Evolutionary conservation across 2,797 vertebrate species (phyloP).

Genomic region (Enteromius treurensis): DNA sequence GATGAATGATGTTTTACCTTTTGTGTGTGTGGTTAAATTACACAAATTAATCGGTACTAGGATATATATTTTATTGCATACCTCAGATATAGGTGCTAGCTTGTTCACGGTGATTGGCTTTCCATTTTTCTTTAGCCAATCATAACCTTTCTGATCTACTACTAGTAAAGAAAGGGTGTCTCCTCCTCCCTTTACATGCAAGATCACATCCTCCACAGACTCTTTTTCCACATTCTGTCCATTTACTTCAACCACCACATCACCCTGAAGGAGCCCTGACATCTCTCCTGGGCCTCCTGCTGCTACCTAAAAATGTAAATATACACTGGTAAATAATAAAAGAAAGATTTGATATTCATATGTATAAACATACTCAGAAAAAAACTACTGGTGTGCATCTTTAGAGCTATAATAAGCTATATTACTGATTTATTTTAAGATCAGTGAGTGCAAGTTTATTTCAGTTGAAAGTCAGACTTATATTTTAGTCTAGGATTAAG

Average conservation of each 20-base stretch:
- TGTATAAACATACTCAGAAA: background rate
- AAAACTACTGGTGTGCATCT: no score
- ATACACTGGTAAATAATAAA: background rate
- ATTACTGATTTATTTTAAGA: no score
- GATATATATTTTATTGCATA: conserved; percentile 42
- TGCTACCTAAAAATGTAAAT: conserved; percentile 68
- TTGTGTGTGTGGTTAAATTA: background rate
- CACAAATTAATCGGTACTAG: background rate
- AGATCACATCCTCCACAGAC: conserved; percentile 70
- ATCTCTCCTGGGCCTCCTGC: conserved; percentile 71
- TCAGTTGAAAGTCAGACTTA: no score
- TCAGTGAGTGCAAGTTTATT: no score
- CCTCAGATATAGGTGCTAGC: conserved; percentile 56
- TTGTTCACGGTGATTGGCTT: conserved; percentile 43
- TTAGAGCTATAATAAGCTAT: no score
- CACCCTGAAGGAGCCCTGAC: conserved; percentile 75
- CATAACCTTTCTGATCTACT: conserved; percentile 58
- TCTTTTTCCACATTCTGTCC: conserved; percentile 74
- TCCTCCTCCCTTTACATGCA: conserved; percentile 69
- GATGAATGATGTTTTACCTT: background rate
- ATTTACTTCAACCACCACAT: conserved; percentile 80
- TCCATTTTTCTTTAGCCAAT: conserved; percentile 52
- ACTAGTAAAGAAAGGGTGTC: conserved; percentile 66
- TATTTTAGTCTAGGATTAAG: no score
- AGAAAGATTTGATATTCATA: background rate